Evolutionary conservation across 1,140 invertebrate genomes (phyloP), one percentile per base, ranked within the genome.

Genomic region (Papilio aristodemus): DNA sequence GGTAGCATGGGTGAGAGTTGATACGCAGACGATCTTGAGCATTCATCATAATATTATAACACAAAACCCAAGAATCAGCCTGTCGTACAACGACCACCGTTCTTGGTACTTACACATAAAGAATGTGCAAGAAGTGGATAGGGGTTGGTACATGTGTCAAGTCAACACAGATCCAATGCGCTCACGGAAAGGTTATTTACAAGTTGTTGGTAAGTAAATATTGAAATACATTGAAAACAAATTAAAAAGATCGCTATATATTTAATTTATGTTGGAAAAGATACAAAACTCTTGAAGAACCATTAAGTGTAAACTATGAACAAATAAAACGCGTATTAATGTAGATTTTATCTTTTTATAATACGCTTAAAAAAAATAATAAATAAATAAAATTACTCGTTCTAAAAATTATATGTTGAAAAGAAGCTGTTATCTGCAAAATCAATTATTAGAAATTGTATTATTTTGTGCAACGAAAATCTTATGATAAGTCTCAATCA

Each of bases 1-100:
- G 96, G 95, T 98, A 72, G 97, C 97, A 68, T 98, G 97, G 96
- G 96, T 98, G 4, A 93, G 96, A 37, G 96, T 98, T 32, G 97
- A 98, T 80, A 98, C 97, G 0, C 97, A 98, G 88, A 97, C 97
- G 4, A 97, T 97, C 75, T 91, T 98, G 32, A 97, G 96, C 25
- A 97, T 98, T 77, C 97, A 97, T 81, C 95, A 96, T 85, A 95
- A 96, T 80, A 96, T 98, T 46, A 97, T 97, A 74, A 97, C 96
- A 2, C 95, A 97, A 86, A 97, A 98, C 89, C 94, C 95, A 5
- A 93, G 97, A 72, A 96, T 98, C 72, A 95, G 95, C 9, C 91
- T 97, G 46, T 95, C 96, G 17, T 97, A 96, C 90, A 97, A 96
- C 83, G 96, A 97, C 84, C 96, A 97, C 84, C 93, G 96, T 8